phyloP scores from a whole-genome alignment of 2,797 vertebrate genomes.

The Anguilla marmorata region DNA sequence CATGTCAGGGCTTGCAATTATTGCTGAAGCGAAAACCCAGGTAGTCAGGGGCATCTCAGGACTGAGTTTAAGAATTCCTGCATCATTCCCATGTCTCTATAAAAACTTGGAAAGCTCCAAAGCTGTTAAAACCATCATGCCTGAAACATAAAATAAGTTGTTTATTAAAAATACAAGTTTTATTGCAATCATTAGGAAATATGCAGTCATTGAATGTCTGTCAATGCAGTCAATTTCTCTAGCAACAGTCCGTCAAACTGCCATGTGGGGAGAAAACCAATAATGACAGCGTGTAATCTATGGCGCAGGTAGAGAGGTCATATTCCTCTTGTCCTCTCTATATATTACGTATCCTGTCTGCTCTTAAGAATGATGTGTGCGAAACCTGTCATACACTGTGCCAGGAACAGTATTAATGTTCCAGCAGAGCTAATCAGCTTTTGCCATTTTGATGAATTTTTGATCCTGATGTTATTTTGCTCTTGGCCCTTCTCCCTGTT shows the following conservation, averaged over 20 bases:
- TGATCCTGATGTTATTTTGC: neutral
- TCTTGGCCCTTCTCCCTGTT: neutral
- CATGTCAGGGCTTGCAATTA: no score
- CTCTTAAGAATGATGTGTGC: neutral
- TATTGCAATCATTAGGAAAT: constrained; percentile 2
- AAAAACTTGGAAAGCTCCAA: neutral
- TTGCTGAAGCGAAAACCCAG: no score
- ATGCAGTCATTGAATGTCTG: neutral
- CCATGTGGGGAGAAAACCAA: neutral
- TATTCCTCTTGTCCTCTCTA: neutral
- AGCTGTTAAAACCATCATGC: neutral
- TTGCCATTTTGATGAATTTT: neutral
- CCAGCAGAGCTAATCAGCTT: neutral
- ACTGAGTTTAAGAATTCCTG: no score
- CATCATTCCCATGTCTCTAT: no score
- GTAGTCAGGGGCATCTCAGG: no score
- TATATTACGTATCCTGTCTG: constrained; percentile 21
- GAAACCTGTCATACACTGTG: no score
- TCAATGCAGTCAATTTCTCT: neutral
- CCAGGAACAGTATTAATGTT: neutral
- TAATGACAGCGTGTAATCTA: neutral
- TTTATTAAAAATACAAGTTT: neutral
- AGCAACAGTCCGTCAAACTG: neutral
- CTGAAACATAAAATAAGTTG: neutral
- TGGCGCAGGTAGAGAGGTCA: neutral